These are phyloP conservation scores for Fopius arisanus DNA, from an alignment of 1,140 invertebrate genomes.

Conservation along the genomic window DNA sequence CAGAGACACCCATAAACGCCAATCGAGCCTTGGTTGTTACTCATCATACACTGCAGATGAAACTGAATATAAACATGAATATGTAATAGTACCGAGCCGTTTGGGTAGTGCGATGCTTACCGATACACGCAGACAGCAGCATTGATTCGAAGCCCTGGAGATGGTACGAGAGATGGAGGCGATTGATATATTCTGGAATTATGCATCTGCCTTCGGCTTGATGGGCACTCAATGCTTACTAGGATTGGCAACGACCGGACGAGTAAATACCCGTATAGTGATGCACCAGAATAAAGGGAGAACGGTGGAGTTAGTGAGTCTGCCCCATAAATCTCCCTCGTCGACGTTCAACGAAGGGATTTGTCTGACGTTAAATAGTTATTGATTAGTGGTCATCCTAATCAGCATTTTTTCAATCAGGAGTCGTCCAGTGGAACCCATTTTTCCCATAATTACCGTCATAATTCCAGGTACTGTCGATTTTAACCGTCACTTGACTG, in stretches of 20 bases:
- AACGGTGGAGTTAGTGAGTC: neutral
- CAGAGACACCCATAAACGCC: neutral
- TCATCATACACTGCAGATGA: neutral
- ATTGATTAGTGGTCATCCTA: neutral
- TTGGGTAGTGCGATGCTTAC: neutral
- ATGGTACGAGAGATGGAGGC: neutral
- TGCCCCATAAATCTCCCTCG: neutral
- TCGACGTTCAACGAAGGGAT: neutral
- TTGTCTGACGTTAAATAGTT: neutral
- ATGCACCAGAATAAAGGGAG: constrained; percentile 7
- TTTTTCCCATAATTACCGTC: too few species aligned
- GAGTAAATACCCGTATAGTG: constrained; percentile 13
- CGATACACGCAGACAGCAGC: neutral
- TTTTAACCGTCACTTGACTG: too few species aligned
- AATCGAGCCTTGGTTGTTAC: neutral
- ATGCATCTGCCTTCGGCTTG: constrained; percentile 24
- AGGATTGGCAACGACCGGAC: neutral
- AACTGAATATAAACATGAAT: constrained; percentile 15
- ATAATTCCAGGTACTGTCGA: too few species aligned
- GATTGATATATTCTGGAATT: constrained; percentile 31
- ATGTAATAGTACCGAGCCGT: constrained; percentile 20
- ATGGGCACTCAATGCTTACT: constrained; percentile 24
- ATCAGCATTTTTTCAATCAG: neutral
- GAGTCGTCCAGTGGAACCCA: too few species aligned
- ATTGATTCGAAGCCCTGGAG: constrained; percentile 12